Percentiles rank a stretch among this genome's conserved stretches.
Evolutionary conservation across 2,888 invertebrate species (phyloP).

Genomic region (Creontiades dilutus): DNA sequence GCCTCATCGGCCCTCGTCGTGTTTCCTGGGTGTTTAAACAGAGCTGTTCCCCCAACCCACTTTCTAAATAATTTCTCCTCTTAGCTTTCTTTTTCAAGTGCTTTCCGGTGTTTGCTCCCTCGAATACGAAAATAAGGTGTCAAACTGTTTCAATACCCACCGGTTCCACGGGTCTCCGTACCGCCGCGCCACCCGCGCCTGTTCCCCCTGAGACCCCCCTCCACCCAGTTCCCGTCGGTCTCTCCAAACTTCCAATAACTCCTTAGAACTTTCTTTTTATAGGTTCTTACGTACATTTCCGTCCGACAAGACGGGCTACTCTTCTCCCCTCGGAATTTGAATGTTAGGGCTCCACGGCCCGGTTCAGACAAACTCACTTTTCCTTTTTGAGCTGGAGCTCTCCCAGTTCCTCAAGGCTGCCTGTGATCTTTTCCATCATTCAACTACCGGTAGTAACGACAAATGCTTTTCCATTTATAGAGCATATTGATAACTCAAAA

Average conservation of each 20-base stretch:
- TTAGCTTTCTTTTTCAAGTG: slow-evolving; percentile 30
- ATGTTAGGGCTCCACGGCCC: background rate
- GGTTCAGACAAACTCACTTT: background rate
- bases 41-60: slow-evolving; percentile 1
- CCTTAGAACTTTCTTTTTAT: slow-evolving; percentile 27
- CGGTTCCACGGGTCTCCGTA: background rate
- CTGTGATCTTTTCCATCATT: no score
- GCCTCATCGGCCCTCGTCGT: no score
- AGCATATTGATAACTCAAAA: no score
- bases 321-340: background rate
- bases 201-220: background rate
- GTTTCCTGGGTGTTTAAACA: background rate
- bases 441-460: no score
- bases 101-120: slow-evolving; percentile 29
- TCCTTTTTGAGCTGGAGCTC: background rate
- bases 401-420: no score
- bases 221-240: background rate
- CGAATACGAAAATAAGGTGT: slow-evolving; percentile 48
- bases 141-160: slow-evolving; percentile 38
- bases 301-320: background rate
- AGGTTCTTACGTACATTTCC: background rate
- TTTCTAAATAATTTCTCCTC: slow-evolving; percentile 29
- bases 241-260: slow-evolving; percentile 13
- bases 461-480: no score
- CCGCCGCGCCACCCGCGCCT: slow-evolving; percentile 6